These are phyloP conservation scores for Pissodes strobi DNA, from an alignment of 1,140 invertebrate species.

Conservation along the genomic window DNA sequence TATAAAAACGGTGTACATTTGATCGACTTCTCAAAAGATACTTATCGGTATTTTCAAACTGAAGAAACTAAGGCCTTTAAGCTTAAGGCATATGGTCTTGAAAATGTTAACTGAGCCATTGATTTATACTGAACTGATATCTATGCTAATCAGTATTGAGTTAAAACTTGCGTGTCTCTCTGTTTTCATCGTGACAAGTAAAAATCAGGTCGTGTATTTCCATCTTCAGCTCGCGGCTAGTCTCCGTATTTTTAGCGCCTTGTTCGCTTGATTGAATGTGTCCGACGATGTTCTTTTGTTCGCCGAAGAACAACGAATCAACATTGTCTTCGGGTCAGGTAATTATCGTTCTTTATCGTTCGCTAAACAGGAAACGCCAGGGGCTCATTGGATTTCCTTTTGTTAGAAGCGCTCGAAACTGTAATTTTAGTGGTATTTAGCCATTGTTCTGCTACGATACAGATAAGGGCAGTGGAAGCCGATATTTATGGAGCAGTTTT, in stretches of 20 bases:
- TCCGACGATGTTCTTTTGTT: constrained; percentile 3
- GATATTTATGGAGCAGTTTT: background rate
- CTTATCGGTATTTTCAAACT: too few relatives aligned
- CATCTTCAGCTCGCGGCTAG: background rate
- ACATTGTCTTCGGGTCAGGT: constrained; percentile 4
- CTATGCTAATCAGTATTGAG: too few relatives aligned
- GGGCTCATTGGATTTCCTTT: background rate
- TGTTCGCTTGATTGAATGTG: constrained; percentile 9
- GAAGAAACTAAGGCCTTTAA: too few relatives aligned
- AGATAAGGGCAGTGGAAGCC: background rate
- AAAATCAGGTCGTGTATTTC: constrained; percentile 5
- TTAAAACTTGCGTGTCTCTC: background rate
- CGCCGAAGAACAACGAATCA: constrained; percentile 10
- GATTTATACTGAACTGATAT: too few relatives aligned
- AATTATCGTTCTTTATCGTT: constrained; percentile 4
- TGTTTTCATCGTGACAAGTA: background rate
- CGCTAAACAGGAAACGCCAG: background rate
- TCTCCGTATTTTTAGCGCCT: constrained; percentile 6
- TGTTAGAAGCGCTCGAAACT: background rate
- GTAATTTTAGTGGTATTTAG: constrained; percentile 5
- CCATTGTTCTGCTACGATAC: background rate
- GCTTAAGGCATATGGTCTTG: too few relatives aligned
- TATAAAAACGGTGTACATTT: too few relatives aligned
- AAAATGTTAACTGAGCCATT: too few relatives aligned
- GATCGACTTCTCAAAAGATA: too few relatives aligned